Conservation (phyloP, 2,113 vertebrate species). For the Acrocephalus kingi region DNA sequence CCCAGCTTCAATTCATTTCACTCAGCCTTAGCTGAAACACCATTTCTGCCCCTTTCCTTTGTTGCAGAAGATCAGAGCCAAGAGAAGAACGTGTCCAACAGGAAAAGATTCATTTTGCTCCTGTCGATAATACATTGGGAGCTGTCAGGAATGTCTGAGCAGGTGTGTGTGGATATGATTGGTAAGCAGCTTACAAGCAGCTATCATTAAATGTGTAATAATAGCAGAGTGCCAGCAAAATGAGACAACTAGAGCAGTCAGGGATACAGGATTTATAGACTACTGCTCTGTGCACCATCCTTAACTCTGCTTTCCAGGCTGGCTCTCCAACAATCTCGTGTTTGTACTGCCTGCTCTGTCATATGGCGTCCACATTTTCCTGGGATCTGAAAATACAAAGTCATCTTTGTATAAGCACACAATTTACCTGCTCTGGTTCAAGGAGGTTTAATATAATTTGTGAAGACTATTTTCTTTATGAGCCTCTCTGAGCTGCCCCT, state of each 20-base stretch:
- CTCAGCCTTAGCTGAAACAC: neutral
- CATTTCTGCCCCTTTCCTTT: neutral
- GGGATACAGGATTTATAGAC: neutral
- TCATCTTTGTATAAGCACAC: neutral
- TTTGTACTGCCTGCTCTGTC: neutral
- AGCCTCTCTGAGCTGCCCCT: neutral
- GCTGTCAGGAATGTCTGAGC: neutral
- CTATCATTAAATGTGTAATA: neutral
- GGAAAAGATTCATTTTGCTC: neutral
- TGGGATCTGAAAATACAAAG: neutral
- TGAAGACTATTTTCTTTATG: neutral
- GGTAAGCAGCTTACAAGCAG: neutral
- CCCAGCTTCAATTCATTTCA: neutral
- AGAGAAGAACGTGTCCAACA: neutral
- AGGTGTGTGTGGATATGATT: neutral
- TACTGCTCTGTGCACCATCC: neutral
- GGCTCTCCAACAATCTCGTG: neutral
- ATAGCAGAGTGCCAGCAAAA: neutral
- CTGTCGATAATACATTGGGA: neutral
- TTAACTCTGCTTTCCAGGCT: neutral
- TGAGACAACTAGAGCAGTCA: neutral
- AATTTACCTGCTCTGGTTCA: neutral
- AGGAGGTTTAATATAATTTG: neutral
- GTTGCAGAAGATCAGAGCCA: neutral
- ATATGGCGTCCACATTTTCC: constrained; percentile 3